Evolutionary conservation across 2,797 vertebrate species (phyloP).

Genomic region (Microchirus variegatus): DNA sequence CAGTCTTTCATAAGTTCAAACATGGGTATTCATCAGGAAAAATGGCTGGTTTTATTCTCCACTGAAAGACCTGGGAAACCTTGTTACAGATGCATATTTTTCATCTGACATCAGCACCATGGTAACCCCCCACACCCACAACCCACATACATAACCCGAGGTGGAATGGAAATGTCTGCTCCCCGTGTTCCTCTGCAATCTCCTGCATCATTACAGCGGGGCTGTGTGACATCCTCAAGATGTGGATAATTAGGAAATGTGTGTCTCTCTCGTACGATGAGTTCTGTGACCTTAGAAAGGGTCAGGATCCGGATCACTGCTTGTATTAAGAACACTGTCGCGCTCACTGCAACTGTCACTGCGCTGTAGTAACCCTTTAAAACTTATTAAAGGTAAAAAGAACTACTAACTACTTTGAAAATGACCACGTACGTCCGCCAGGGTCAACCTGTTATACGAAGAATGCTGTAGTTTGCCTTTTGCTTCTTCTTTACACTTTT

Average conservation of each 20-base stretch:
- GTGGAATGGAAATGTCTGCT: conserved; percentile 26
- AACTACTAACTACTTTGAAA: too few relatives aligned
- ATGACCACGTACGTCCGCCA: too few relatives aligned
- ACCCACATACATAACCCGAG: neutral
- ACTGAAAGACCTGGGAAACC: neutral
- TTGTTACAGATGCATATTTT: conserved; percentile 1
- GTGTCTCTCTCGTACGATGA: conserved; percentile 21
- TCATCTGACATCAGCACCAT: neutral
- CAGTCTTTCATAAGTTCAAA: neutral
- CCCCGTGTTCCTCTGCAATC: conserved; percentile 1
- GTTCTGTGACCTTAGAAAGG: conserved; percentile 44
- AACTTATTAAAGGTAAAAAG: conserved; percentile 32
- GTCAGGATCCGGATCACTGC: conserved; percentile 12
- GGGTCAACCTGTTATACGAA: too few relatives aligned
- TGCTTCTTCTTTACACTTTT: too few relatives aligned
- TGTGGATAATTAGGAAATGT: conserved; percentile 44
- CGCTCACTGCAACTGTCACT: neutral
- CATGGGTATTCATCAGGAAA: neutral
- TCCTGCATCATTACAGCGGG: conserved; percentile 7
- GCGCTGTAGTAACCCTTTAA: conserved; percentile 48
- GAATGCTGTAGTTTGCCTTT: too few relatives aligned
- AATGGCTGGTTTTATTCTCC: neutral
- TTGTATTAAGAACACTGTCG: conserved; percentile 26
- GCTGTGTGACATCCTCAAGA: conserved; percentile 16
- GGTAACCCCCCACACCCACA: neutral